Percentiles rank a stretch among this genome's conserved stretches.
phyloP scores from a whole-genome alignment of 2,113 vertebrate species.

The Cynopterus brachyotis region DNA sequence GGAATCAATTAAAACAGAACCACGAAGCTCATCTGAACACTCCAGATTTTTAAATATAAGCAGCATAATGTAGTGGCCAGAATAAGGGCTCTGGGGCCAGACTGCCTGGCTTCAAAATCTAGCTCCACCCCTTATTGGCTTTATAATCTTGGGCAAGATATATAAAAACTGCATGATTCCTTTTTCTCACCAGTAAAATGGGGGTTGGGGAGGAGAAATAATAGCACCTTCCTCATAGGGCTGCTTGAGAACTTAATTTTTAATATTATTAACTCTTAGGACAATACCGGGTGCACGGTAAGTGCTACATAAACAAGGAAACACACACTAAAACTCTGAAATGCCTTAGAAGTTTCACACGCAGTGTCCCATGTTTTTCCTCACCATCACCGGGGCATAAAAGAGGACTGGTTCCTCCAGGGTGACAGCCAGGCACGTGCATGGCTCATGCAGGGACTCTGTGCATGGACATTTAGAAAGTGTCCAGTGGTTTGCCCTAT shows the following conservation, averaged over 20 bases:
- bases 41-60: background rate
- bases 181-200: background rate
- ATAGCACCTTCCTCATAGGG: background rate
- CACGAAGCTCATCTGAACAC: background rate
- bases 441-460: background rate
- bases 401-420: background rate
- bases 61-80: background rate
- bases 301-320: background rate
- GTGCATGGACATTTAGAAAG: background rate
- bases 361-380: too few relatives aligned
- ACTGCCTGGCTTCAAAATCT: background rate
- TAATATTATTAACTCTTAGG: background rate
- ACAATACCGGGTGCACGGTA: background rate
- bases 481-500: background rate
- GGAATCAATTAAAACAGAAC: background rate
- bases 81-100: background rate
- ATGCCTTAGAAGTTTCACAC: background rate
- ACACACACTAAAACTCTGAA: background rate
- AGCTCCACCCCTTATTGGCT: background rate
- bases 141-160: background rate
- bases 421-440: rapidly evolving
- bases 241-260: background rate
- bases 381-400: background rate
- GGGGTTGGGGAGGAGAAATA: background rate
- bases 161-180: background rate